Percentiles rank a stretch among this genome's conserved stretches.
These are phyloP conservation scores for Drosophila chauvacae DNA, from an alignment of 1,140 invertebrate genomes.

Conservation along the genomic window DNA sequence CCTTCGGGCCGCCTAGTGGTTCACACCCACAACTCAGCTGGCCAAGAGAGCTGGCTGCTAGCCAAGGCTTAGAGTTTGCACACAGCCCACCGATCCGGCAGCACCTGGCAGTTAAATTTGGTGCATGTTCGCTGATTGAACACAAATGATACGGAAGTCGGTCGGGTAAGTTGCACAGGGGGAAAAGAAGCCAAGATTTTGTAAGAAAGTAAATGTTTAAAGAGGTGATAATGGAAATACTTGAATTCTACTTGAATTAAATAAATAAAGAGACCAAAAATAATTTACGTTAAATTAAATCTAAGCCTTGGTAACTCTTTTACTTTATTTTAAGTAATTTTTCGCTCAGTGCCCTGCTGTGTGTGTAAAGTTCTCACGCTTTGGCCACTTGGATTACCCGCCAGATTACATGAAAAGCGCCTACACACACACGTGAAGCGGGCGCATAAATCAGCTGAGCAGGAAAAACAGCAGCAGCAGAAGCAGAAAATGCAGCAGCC, in stretches of 20 bases:
- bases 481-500: slow-evolving; percentile 10
- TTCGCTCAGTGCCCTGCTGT: slow-evolving; percentile 15
- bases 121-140: slow-evolving; percentile 82
- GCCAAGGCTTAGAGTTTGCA: slow-evolving; percentile 13
- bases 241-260: neutral
- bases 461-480: slow-evolving; percentile 24
- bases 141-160: slow-evolving; percentile 81
- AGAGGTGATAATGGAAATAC: accelerated
- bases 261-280: neutral
- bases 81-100: slow-evolving; percentile 42
- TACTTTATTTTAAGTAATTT: neutral
- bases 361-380: slow-evolving; percentile 81
- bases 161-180: slow-evolving; percentile 32
- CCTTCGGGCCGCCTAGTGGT: slow-evolving; percentile 46
- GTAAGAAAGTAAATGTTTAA: neutral
- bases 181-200: neutral
- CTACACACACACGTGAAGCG: slow-evolving; percentile 64
- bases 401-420: slow-evolving; percentile 81
- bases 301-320: neutral
- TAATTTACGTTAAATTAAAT: neutral
- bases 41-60: slow-evolving; percentile 17
- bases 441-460: slow-evolving; percentile 75
- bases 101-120: slow-evolving; percentile 80
- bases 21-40: slow-evolving; percentile 63
- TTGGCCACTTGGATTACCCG: slow-evolving; percentile 80